phyloP scores from a whole-genome alignment of 2,113 vertebrate species.

The Otolemur garnettii region DNA sequence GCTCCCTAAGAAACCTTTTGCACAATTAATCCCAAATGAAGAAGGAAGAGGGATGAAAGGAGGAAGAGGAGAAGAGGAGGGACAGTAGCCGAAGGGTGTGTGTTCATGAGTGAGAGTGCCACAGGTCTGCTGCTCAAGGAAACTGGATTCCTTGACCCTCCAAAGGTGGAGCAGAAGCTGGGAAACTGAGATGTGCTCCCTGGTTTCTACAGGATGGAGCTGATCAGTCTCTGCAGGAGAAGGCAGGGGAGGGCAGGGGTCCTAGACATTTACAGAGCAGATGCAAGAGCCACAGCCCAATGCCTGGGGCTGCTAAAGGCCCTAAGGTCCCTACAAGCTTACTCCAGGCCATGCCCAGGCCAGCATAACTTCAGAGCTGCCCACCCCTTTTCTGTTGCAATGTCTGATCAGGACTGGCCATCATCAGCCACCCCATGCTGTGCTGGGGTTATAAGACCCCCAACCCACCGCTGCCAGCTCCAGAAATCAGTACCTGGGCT shows the following conservation, averaged over 20 bases:
- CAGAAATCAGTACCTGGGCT: background rate
- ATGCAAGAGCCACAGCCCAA: background rate
- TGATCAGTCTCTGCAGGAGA: background rate
- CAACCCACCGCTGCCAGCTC: background rate
- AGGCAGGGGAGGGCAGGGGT: no score
- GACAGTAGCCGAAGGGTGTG: accelerated
- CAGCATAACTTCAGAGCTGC: background rate
- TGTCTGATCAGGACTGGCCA: background rate
- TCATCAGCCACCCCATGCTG: background rate
- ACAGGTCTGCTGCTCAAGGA: background rate
- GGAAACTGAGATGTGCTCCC: background rate
- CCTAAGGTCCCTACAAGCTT: background rate
- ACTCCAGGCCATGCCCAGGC: background rate
- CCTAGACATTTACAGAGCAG: background rate
- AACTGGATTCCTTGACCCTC: background rate
- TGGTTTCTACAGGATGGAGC: background rate
- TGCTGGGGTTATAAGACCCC: no score
- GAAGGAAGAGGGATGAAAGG: background rate
- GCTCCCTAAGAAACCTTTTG: background rate
- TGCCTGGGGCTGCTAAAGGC: background rate
- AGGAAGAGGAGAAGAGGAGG: background rate
- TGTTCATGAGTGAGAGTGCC: background rate
- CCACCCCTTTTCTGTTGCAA: background rate
- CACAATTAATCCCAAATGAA: background rate
- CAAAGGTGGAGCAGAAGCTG: background rate